Conservation (phyloP, 2,888 invertebrate species). For the Allygus modestus region DNA sequence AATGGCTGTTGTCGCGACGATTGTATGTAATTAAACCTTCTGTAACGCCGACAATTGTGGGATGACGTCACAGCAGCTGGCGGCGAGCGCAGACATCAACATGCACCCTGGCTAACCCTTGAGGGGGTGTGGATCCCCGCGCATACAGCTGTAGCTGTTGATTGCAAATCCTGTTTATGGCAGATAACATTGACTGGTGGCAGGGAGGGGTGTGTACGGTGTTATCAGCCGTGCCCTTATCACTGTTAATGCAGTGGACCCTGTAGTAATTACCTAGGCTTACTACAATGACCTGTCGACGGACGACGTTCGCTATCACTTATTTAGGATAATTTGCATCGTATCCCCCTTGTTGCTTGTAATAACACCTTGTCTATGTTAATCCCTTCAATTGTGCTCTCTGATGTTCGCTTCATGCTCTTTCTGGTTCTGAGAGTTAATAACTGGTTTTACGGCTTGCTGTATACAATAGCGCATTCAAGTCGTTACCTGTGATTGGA, state of each 20-base stretch:
- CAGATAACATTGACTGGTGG: constrained; percentile 62
- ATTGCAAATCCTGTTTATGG: constrained; percentile 61
- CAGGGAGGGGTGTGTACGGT: not conserved
- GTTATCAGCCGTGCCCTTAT: constrained; percentile 26
- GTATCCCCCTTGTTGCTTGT: not conserved
- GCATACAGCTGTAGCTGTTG: constrained; percentile 61
- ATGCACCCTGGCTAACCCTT: constrained; percentile 31
- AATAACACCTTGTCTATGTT: constrained; percentile 39
- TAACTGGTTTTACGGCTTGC: not conserved
- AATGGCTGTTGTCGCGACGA: constrained; percentile 20
- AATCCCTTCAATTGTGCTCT: constrained; percentile 26
- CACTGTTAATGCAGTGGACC: constrained; percentile 37
- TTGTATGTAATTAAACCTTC: constrained; percentile 35
- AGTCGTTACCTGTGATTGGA: not conserved
- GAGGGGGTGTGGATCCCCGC: no score
- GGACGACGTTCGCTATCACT: not conserved
- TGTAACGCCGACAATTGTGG: not conserved
- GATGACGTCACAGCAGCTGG: constrained; percentile 38
- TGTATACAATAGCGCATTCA: not conserved
- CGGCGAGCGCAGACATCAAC: not conserved
- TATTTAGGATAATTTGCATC: constrained; percentile 30
- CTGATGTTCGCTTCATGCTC: constrained; percentile 3
- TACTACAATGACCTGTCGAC: constrained; percentile 35
- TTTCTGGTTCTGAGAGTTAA: not conserved
- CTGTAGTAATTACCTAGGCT: constrained; percentile 32